phyloP scores from a whole-genome alignment of 1,140 invertebrate species.

The Pomacea maculata region DNA sequence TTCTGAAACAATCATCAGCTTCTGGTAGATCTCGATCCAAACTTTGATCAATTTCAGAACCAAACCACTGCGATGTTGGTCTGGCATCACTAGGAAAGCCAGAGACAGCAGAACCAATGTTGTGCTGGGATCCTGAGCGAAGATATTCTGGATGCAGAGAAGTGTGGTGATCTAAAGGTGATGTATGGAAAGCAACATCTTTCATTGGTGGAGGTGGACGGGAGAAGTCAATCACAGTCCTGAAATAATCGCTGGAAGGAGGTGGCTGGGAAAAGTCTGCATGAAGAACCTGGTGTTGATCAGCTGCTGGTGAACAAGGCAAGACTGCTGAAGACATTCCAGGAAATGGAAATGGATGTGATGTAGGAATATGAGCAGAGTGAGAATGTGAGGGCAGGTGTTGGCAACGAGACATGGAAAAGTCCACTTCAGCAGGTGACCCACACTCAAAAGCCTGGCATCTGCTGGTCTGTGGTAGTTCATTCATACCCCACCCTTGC shows the following conservation, averaged over 20 bases:
- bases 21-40: too few relatives aligned
- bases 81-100: too few relatives aligned
- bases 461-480: too few relatives aligned
- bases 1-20: too few relatives aligned
- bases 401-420: slow-evolving; percentile 19
- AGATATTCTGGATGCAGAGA: too few relatives aligned
- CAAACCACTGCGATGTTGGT: too few relatives aligned
- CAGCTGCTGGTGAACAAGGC: not conserved
- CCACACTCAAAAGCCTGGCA: slow-evolving; percentile 2
- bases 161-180: too few relatives aligned
- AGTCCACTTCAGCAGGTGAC: slow-evolving; percentile 8
- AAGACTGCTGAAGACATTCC: slow-evolving; percentile 7
- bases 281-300: slow-evolving; percentile 6
- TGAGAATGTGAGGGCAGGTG: slow-evolving; percentile 6
- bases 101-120: too few relatives aligned
- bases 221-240: slow-evolving; percentile 6
- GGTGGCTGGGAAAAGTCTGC: slow-evolving; percentile 5
- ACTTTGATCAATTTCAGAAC: too few relatives aligned
- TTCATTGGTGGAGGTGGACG: slow-evolving; percentile 13
- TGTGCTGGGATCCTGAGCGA: too few relatives aligned
- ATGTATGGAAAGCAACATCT: too few relatives aligned
- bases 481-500: too few relatives aligned
- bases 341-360: not conserved
- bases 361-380: slow-evolving; percentile 20
- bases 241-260: not conserved